Evolutionary conservation across 2,113 vertebrate species (phyloP).

Genomic region (Microtus pennsylvanicus): DNA sequence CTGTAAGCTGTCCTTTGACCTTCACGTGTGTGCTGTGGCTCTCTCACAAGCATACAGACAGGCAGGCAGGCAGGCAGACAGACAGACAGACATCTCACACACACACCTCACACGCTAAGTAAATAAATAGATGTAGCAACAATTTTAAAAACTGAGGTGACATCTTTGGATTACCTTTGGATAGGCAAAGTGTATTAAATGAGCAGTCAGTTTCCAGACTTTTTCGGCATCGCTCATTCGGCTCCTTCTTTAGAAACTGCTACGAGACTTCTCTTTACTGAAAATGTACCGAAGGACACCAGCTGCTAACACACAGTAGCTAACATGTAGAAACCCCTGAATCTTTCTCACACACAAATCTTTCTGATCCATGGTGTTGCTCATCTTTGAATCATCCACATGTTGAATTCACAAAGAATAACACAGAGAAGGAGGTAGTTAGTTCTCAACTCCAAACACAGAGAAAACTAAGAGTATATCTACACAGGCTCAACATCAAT

Average conservation of each 20-base stretch:
- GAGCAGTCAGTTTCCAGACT: constrained; percentile 9
- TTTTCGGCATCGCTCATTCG: neutral
- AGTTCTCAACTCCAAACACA: neutral
- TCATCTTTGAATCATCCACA: constrained; percentile 38
- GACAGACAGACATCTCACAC: neutral
- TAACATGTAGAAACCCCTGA: constrained; percentile 23
- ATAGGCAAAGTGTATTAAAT: constrained; percentile 27
- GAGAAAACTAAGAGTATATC: neutral
- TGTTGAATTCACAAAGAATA: neutral
- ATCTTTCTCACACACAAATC: constrained; percentile 42
- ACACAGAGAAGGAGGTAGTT: neutral
- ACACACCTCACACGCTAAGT: neutral
- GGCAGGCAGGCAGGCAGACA: no score
- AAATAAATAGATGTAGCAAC: neutral
- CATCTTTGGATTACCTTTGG: neutral
- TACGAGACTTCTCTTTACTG: constrained; percentile 9
- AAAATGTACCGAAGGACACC: constrained; percentile 26
- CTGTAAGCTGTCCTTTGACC: no score
- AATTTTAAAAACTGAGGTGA: constrained; percentile 1
- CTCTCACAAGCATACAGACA: neutral
- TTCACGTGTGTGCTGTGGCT: neutral
- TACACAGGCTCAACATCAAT: neutral
- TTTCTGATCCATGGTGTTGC: neutral
- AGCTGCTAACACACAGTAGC: neutral
- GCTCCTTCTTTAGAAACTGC: neutral